These are phyloP conservation scores for Gisinianus flammeolus DNA, from an alignment of 2,888 invertebrate genomes.

Conservation along the genomic window DNA sequence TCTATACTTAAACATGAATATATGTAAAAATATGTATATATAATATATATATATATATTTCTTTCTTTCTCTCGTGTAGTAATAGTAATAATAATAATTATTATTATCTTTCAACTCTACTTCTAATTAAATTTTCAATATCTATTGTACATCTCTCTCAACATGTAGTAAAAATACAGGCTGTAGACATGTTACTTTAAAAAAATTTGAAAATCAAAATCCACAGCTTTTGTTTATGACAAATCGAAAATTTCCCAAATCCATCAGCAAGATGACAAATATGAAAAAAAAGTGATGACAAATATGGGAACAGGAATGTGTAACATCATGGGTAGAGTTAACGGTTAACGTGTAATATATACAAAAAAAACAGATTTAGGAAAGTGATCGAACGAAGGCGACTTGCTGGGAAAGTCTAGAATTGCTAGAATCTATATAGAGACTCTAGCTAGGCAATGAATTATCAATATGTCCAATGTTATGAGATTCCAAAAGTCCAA, in stretches of 20 bases:
- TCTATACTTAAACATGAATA: too few relatives aligned
- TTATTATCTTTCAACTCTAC: not conserved
- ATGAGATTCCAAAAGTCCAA: too few relatives aligned
- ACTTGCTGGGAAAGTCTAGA: conserved; percentile 12
- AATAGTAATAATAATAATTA: not conserved
- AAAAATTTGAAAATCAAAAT: not conserved
- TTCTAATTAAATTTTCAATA: too few relatives aligned
- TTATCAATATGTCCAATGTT: too few relatives aligned
- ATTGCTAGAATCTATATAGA: not conserved
- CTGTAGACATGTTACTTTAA: not conserved
- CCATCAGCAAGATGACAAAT: not conserved
- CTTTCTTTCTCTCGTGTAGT: too few relatives aligned
- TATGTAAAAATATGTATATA: too few relatives aligned
- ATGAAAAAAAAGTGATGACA: not conserved
- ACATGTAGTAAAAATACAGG: not conserved
- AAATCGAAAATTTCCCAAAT: conserved; percentile 4
- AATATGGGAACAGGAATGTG: not conserved
- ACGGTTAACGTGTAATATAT: not conserved
- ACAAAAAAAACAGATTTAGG: not conserved
- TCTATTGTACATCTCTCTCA: not conserved
- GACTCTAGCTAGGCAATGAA: not conserved
- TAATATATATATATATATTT: too few relatives aligned
- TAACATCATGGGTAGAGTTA: not conserved
- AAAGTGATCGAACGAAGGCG: not conserved
- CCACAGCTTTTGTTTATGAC: not conserved